A percentile compares a stretch with the other conserved stretches of the same genome.
These are phyloP conservation scores for Ochropleura leucogaster DNA, from an alignment of 2,888 invertebrate genomes.

Conservation along the genomic window DNA sequence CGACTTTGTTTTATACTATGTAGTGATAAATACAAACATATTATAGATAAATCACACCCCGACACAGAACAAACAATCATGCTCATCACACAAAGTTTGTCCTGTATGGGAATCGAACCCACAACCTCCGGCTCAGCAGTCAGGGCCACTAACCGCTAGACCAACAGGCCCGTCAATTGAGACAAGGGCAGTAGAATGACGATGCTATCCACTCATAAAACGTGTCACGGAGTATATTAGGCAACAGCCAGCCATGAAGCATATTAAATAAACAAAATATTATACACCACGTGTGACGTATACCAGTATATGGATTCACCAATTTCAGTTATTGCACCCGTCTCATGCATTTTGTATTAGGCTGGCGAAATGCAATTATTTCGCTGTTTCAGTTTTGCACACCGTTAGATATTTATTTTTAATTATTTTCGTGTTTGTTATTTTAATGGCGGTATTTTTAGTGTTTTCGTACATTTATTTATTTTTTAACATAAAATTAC, in stretches of 20 bases:
- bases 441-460: conserved; percentile 14
- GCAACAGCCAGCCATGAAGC: conserved; percentile 43
- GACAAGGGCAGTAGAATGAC: no score
- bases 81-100: no score
- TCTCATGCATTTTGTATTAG: conserved; percentile 77
- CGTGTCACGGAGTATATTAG: conserved; percentile 24
- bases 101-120: no score
- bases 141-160: no score
- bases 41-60: no score
- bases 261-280: conserved; percentile 72
- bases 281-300: conserved; percentile 49
- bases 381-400: conserved; percentile 65
- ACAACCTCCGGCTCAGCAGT: no score
- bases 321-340: conserved; percentile 74
- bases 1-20: no score
- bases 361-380: conserved; percentile 73
- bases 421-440: conserved; percentile 29
- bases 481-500: no score
- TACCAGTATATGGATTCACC: conserved; percentile 44
- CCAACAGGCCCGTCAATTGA: no score
- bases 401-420: conserved; percentile 50
- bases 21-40: no score
- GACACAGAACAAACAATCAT: no score
- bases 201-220: neutral
- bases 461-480: no score